Evolutionary conservation across 1,140 invertebrate species (phyloP).

Genomic region (Leptinotarsa defecta): DNA sequence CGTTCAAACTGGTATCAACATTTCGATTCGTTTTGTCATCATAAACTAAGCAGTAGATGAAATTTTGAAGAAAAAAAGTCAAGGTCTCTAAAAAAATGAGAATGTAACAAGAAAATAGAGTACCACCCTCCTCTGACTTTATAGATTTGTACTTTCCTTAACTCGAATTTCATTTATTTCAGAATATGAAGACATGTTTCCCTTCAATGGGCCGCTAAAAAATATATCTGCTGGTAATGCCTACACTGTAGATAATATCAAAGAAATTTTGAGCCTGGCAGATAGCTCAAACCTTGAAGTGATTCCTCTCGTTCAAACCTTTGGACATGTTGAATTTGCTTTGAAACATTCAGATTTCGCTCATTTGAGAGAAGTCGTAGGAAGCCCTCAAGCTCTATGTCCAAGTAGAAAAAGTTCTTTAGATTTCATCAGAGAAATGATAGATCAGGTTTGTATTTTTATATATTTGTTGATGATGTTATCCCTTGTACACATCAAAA

Average conservation of each 20-base stretch:
- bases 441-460: slow-evolving; percentile 74
- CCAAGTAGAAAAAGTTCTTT: slow-evolving; percentile 76
- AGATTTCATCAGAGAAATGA: slow-evolving; percentile 74
- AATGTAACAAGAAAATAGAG: no score
- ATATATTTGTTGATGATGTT: slow-evolving; percentile 47
- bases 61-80: no score
- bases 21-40: no score
- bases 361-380: slow-evolving; percentile 76
- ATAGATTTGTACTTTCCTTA: no score
- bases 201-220: slow-evolving; percentile 73
- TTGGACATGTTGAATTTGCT: slow-evolving; percentile 92
- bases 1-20: no score
- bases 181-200: slow-evolving; percentile 99
- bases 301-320: slow-evolving; percentile 93
- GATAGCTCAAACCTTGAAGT: slow-evolving; percentile 73
- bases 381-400: slow-evolving; percentile 82
- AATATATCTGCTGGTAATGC: slow-evolving; percentile 74
- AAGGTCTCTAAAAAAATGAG: no score
- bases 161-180: slow-evolving; percentile 52
- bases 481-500: not conserved
- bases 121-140: no score
- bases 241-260: slow-evolving; percentile 74
- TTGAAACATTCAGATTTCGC: slow-evolving; percentile 80
- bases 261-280: slow-evolving; percentile 67
- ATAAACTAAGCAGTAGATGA: no score